Percentiles rank a stretch among this genome's conserved stretches.
Evolutionary conservation across 2,797 vertebrate species (phyloP).

Genomic region (Lagorchestes hirsutus): DNA sequence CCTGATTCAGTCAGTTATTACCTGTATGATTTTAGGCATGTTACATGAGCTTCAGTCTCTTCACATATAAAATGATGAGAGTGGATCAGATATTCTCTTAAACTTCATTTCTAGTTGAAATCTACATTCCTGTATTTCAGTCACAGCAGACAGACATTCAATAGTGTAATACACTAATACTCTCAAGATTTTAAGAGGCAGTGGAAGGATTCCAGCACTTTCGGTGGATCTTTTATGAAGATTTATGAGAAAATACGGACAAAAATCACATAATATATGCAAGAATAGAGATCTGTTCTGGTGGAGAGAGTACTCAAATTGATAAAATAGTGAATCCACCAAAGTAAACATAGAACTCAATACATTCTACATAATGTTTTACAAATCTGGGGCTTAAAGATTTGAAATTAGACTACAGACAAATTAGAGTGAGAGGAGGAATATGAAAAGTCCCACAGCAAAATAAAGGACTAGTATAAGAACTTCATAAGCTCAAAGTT

Average conservation of each 20-base stretch:
- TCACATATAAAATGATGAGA: background rate
- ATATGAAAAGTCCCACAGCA: background rate
- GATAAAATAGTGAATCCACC: background rate
- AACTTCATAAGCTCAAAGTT: background rate
- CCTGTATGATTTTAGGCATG: background rate
- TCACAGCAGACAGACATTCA: background rate
- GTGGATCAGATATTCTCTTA: background rate
- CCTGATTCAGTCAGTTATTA: background rate
- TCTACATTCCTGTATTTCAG: background rate
- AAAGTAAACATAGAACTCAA: slow-evolving; percentile 26
- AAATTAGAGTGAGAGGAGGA: background rate
- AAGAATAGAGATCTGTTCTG: background rate
- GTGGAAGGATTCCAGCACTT: background rate
- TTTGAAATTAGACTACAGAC: background rate
- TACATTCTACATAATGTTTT: slow-evolving; percentile 20
- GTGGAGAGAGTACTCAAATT: background rate
- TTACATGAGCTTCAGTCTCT: background rate
- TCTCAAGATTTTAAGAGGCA: background rate
- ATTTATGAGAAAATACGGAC: background rate
- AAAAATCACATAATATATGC: background rate
- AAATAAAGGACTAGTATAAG: slow-evolving; percentile 4
- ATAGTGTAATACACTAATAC: background rate
- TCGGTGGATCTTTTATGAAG: background rate
- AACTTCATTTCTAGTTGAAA: background rate
- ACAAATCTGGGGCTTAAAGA: background rate